Evolutionary conservation across 2,797 vertebrate species (phyloP).

Genomic region (Sternotherus odoratus): DNA sequence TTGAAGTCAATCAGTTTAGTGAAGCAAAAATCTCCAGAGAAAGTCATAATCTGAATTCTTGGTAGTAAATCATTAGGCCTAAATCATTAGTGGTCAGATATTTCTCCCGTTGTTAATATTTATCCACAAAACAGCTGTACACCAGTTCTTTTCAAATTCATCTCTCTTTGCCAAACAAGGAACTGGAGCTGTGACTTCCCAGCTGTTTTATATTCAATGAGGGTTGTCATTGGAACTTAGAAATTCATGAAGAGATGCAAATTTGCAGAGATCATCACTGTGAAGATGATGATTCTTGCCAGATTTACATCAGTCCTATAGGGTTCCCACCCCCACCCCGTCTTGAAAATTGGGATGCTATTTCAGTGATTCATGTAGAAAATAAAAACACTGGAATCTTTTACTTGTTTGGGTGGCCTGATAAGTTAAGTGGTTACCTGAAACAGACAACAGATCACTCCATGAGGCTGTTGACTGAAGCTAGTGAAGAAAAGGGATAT

Average conservation of each 20-base stretch:
- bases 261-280: slow-evolving; percentile 45
- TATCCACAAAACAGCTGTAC: slow-evolving; percentile 25
- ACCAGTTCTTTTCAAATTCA: slow-evolving; percentile 36
- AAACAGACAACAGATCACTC: neutral
- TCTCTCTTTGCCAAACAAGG: slow-evolving; percentile 14
- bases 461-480: neutral
- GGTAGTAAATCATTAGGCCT: neutral
- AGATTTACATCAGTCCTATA: slow-evolving; percentile 17
- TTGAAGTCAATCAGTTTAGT: neutral
- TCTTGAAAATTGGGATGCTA: slow-evolving; percentile 36
- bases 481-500: neutral
- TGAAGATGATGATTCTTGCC: slow-evolving; percentile 39
- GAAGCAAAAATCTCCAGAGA: neutral
- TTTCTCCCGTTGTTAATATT: slow-evolving; percentile 4
- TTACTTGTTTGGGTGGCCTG: neutral
- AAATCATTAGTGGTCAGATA: neutral
- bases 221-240: slow-evolving; percentile 43
- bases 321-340: neutral
- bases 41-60: neutral
- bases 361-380: slow-evolving; percentile 44
- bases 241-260: slow-evolving; percentile 49
- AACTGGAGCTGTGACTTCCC: slow-evolving; percentile 28
- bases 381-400: neutral
- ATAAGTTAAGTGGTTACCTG: neutral
- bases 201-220: slow-evolving; percentile 48